These are phyloP conservation scores for Drosophila ogumai DNA, from an alignment of 1,140 invertebrate genomes.

Conservation along the genomic window DNA sequence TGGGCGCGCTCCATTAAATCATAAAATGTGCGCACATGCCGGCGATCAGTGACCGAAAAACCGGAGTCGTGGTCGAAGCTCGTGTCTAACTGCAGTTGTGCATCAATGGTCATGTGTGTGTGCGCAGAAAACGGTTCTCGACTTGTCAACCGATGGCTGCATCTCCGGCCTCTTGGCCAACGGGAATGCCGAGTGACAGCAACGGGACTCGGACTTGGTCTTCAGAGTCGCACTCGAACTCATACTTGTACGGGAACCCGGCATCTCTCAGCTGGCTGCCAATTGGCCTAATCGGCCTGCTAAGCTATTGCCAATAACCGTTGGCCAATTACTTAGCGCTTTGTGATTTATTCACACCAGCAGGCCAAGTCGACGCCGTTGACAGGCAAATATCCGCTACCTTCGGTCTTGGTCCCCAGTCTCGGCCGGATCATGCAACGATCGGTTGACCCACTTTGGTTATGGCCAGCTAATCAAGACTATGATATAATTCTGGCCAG, in stretches of 20 bases:
- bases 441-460: constrained; percentile 43
- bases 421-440: constrained; percentile 52
- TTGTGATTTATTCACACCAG: constrained; percentile 56
- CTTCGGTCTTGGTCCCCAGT: constrained; percentile 16
- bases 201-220: constrained; percentile 53
- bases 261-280: constrained; percentile 33
- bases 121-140: constrained; percentile 51
- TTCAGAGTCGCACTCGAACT: neutral
- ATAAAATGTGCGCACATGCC: constrained; percentile 50
- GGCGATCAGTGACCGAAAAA: constrained; percentile 63
- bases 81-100: constrained; percentile 77
- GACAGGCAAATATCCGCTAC: constrained; percentile 66
- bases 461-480: constrained; percentile 41
- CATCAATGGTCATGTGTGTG: constrained; percentile 68
- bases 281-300: constrained; percentile 67
- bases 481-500: constrained; percentile 73
- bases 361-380: constrained; percentile 33
- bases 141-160: constrained; percentile 58
- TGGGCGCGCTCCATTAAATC: constrained; percentile 74
- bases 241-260: neutral
- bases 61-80: constrained; percentile 30
- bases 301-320: constrained; percentile 72
- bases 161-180: constrained; percentile 41
- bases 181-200: constrained; percentile 62
- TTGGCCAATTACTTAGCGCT: constrained; percentile 71